A percentile compares a stretch with the other conserved stretches of the same genome.
These are phyloP conservation scores for Acanthopagrus latus DNA, from an alignment of 2,797 vertebrate species.

Conservation along the genomic window DNA sequence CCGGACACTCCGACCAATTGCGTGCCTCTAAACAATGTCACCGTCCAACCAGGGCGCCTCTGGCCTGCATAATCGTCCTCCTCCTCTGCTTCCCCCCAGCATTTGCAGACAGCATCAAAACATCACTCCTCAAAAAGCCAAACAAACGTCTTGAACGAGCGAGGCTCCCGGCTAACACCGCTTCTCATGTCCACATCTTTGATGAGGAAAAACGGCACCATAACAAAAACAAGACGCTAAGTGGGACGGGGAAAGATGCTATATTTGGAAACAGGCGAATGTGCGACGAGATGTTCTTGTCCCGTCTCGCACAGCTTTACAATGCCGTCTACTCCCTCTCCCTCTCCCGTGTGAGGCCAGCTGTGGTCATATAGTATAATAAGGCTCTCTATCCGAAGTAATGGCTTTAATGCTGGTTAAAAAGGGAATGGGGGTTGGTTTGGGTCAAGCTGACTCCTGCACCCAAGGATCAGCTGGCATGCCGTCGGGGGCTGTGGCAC, in stretches of 20 bases:
- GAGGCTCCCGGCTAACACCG: slow-evolving; percentile 13
- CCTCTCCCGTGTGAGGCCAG: slow-evolving; percentile 50
- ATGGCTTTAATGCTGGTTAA: slow-evolving; percentile 73
- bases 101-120: slow-evolving; percentile 67
- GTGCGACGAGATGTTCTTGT: slow-evolving; percentile 53
- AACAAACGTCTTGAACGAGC: slow-evolving; percentile 42
- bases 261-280: slow-evolving; percentile 76
- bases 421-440: slow-evolving; percentile 55
- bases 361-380: slow-evolving; percentile 76
- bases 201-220: slow-evolving; percentile 53
- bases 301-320: slow-evolving; percentile 26
- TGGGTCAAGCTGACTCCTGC: slow-evolving; percentile 65
- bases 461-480: slow-evolving; percentile 76
- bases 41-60: slow-evolving; percentile 57
- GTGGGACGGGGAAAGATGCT: slow-evolving; percentile 53
- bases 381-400: slow-evolving; percentile 68
- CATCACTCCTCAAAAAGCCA: slow-evolving; percentile 54
- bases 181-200: slow-evolving; percentile 45
- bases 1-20: slow-evolving; percentile 39
- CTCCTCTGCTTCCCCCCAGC: slow-evolving; percentile 38
- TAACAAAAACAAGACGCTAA: slow-evolving; percentile 67
- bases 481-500: slow-evolving; percentile 66
- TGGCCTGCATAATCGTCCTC: slow-evolving; percentile 39
- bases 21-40: slow-evolving; percentile 38
- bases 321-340: slow-evolving; percentile 4